Base-by-base conservation (phyloP, 1,140 invertebrate species). In the Eubasilissa regina region DNA sequence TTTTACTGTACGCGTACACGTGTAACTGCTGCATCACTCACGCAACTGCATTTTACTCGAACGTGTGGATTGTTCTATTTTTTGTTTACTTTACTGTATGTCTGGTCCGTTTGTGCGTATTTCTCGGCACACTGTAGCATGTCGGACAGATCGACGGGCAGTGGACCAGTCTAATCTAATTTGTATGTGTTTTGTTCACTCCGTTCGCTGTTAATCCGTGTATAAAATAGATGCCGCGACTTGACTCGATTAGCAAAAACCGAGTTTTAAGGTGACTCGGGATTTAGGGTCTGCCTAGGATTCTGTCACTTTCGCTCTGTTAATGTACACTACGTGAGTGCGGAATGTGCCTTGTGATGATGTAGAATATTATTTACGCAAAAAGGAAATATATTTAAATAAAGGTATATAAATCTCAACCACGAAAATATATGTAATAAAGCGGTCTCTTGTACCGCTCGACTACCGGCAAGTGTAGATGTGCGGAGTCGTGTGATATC, bases 311-410 rank as follows among this genome's bases (percentile, higher is more conserved):
- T 76, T 68, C 48, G 60, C 60, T 47, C 60, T 47, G 55, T 72
- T 62, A 68, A 72, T 72, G 25, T 35, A 35, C 25, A 35, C 25
- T 3, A 35, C 25, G 62, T 68, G 56, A 83, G 88, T 87, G 87
- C 87, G 89, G 89, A 89, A 89, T 89, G 89, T 89, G 89, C 89
- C 88, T 89, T 89, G 89, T 88, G 86, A 85, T 47, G 78, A 77
- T 66, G 74, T 72, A 21, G 84, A 87, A 87, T 88, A 86, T 88
- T 88, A 86, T 35, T 35, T 35, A 87, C 73, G 56, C 35, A 60
- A 53, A 55, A 56, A 75, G 35, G 19, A 76, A 55, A 75, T 75
- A 62, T 76, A 76, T 76, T 64, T 76, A 64, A 21, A 55, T 62
- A 25, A 13, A 62, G 12, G 17, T 19, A 25, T 62, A 62, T 25